Evolutionary conservation across 1,140 invertebrate species (phyloP), one percentile per base, ranked within the genome.

Genomic region (Notospermus geniculatus): DNA sequence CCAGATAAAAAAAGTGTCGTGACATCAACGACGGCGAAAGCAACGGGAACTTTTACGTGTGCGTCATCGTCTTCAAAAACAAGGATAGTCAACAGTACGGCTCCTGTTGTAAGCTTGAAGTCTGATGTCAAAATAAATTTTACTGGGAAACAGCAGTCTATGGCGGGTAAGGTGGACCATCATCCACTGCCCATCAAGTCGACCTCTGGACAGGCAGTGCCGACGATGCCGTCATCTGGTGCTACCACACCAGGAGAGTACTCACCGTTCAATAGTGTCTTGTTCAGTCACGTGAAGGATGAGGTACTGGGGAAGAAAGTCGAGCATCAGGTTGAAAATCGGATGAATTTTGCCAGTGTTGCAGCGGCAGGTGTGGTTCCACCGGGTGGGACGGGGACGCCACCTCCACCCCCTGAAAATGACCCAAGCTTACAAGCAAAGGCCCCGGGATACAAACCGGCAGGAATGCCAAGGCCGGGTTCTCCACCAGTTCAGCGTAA

Each of bases 261-360:
- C 77, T 90, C 90, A 0, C 83, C 92, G 5, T 92, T 93, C 69
- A 89, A 90, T 68, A 36, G 32, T 15, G 88, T 90, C 71, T 83
- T 84, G 0, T 88, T 88, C 67, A 85, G 85, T 55, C 87, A 87
- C 74, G 77, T 83, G 28, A 83, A 86, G 25, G 85, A 87, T 65
- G 85, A 86, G 63, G 85, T 88, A 79, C 87, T 87, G 84, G 84
- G 84, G n/a, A 82, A 84, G 75, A 89, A 88, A 72, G 87, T 84
- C 69, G 87, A 85, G 69, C 86, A 86, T 73, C 83, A 79, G 71
- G 85, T 86, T 32, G 70, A 74, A 71, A 88, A 85, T 72, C 86
- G 85, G 65, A 86, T 87, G 78, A 89, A 90, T 75, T 90, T 90
- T 80, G 88, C 89, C 7, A 87, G 86, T 58, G 88, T 88, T 25